Evolutionary conservation across 2,888 invertebrate genomes (phyloP).

Genomic region (Rhagonycha lutea): DNA sequence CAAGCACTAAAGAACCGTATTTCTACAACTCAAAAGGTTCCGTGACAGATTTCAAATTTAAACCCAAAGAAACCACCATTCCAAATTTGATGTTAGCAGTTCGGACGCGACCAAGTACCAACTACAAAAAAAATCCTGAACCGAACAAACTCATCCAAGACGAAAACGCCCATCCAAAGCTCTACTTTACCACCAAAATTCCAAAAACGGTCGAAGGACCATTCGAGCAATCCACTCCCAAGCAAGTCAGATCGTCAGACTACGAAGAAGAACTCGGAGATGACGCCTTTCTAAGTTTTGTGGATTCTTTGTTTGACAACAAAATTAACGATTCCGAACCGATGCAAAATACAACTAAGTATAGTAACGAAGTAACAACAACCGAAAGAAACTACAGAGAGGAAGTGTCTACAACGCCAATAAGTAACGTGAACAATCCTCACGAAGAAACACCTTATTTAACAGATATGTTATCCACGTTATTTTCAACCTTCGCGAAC

Average conservation of each 20-base stretch:
- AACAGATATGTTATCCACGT: slow-evolving; percentile 10
- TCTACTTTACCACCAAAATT: slow-evolving; percentile 30
- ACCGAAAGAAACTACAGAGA: not conserved
- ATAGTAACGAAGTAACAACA: slow-evolving; percentile 28
- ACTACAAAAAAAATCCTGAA: slow-evolving; percentile 27
- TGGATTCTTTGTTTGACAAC: slow-evolving; percentile 38
- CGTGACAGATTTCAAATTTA: not conserved
- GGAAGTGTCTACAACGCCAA: not conserved
- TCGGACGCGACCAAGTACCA: slow-evolving; percentile 20
- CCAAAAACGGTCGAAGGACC: slow-evolving; percentile 21
- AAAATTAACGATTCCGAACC: slow-evolving; percentile 40
- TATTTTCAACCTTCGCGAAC: slow-evolving; percentile 13
- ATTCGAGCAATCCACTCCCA: slow-evolving; percentile 26
- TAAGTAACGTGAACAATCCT: not conserved
- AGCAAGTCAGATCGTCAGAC: slow-evolving; percentile 29
- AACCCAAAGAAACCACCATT: slow-evolving; percentile 30
- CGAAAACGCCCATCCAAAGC: slow-evolving; percentile 31
- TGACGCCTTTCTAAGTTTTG: slow-evolving; percentile 39
- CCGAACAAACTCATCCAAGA: slow-evolving; percentile 37
- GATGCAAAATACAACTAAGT: slow-evolving; percentile 29
- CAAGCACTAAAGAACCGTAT: slow-evolving; percentile 40
- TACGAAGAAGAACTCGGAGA: slow-evolving; percentile 31
- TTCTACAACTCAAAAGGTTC: slow-evolving; percentile 31
- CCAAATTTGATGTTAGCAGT: slow-evolving; percentile 9
- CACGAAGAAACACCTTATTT: slow-evolving; percentile 28